Conservation (phyloP, 1,140 invertebrate genomes). For the Microvelia longipes region DNA sequence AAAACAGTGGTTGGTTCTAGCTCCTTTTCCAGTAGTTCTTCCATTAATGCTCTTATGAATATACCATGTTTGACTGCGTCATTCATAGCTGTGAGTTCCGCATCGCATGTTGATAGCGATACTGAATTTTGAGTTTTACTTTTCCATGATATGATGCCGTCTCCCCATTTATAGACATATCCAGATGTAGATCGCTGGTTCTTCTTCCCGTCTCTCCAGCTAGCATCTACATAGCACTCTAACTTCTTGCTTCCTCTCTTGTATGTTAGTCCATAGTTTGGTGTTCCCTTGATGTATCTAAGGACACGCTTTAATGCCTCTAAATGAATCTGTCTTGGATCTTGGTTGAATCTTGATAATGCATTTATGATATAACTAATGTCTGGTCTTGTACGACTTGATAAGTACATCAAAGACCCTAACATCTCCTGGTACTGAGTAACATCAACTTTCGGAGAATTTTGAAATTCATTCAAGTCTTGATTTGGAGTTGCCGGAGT, state of each 20-base stretch:
- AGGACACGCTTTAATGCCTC: neutral
- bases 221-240: neutral
- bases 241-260: neutral
- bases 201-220: neutral
- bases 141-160: neutral
- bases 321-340: neutral
- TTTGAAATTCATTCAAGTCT: neutral
- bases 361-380: neutral
- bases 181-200: neutral
- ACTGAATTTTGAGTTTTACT: neutral
- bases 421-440: neutral
- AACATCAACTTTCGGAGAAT: neutral
- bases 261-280: neutral
- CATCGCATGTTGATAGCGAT: neutral
- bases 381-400: neutral
- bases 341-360: neutral
- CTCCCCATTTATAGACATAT: neutral
- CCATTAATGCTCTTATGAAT: neutral
- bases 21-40: neutral
- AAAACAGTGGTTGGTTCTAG: neutral
- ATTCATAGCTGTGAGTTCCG: neutral
- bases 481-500: neutral
- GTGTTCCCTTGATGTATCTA: neutral
- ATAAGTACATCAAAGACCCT: neutral
- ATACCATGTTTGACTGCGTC: neutral